A percentile compares a stretch with the other conserved stretches of the same genome.
These are phyloP conservation scores for Brachyopa scutellaris DNA, from an alignment of 2,888 invertebrate genomes.

Conservation along the genomic window DNA sequence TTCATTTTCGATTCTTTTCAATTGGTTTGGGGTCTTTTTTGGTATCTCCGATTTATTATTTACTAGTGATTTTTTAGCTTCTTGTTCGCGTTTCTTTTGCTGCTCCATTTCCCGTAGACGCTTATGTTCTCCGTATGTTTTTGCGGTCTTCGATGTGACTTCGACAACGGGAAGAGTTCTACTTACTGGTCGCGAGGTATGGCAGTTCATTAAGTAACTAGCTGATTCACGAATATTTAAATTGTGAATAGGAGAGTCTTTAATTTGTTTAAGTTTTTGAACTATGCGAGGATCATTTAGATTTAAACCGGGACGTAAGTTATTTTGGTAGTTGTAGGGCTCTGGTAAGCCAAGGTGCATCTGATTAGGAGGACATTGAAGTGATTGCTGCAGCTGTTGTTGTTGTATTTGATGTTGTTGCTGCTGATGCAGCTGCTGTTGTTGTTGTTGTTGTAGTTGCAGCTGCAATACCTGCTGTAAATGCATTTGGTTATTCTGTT, in stretches of 20 bases:
- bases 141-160: constrained; percentile 46
- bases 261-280: constrained; percentile 44
- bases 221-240: constrained; percentile 41
- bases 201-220: constrained; percentile 9
- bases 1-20: neutral
- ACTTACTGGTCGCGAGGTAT: neutral
- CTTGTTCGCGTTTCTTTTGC: constrained; percentile 4
- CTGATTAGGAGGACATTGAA: neutral
- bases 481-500: neutral
- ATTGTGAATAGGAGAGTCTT: constrained; percentile 54
- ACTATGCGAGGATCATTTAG: constrained; percentile 57
- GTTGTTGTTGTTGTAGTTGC: neutral
- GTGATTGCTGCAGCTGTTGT: too few species aligned
- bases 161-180: neutral
- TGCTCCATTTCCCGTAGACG: constrained; percentile 53
- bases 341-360: neutral
- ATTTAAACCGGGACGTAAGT: constrained; percentile 26
- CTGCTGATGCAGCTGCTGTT: neutral
- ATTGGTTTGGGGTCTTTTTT: neutral
- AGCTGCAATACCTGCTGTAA: constrained; percentile 2
- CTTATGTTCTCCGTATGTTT: constrained; percentile 61
- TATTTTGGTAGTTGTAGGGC: constrained; percentile 2
- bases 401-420: constrained; percentile 14
- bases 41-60: too few species aligned
- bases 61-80: neutral